Evolutionary conservation across 2,113 vertebrate genomes (phyloP).

Genomic region (Oceanites oceanicus): DNA sequence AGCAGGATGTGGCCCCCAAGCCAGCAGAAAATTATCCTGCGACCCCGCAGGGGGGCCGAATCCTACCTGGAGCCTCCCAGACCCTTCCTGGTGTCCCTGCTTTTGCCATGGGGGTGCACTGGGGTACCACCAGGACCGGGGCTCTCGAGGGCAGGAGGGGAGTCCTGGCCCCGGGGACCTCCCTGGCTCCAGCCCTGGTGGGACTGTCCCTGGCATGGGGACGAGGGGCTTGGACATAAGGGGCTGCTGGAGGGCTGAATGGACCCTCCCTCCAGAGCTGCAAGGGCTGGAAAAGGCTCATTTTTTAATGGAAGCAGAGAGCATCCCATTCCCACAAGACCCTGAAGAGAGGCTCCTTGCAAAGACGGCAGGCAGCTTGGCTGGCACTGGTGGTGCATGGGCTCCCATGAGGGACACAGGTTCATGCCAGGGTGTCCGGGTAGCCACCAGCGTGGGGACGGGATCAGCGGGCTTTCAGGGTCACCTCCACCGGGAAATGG

Average conservation of each 20-base stretch:
- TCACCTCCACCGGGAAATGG: constrained; percentile 86
- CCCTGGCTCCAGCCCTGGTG: background rate
- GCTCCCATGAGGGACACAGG: fast-evolving
- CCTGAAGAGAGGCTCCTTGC: fast-evolving
- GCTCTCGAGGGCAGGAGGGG: background rate
- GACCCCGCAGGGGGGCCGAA: fast-evolving
- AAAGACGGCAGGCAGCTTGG: fast-evolving
- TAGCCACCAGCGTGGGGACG: fast-evolving
- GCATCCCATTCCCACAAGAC: background rate
- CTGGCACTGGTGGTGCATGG: fast-evolving
- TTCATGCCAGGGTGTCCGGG: fast-evolving
- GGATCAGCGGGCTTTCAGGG: constrained; percentile 23
- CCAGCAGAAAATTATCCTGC: background rate
- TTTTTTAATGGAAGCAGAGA: constrained; percentile 18
- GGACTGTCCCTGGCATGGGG: background rate
- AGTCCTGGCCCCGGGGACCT: fast-evolving
- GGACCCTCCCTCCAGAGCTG: background rate
- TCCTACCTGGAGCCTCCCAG: background rate
- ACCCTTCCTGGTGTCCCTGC: background rate
- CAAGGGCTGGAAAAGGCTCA: background rate
- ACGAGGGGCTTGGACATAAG: fast-evolving
- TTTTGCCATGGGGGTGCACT: background rate
- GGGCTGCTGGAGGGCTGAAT: background rate
- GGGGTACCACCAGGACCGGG: no score
- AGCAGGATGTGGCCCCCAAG: background rate